A percentile compares a stretch with the other conserved stretches of the same genome.
phyloP scores from a whole-genome alignment of 2,888 invertebrate genomes.

The Drosophila subsilvestris region DNA sequence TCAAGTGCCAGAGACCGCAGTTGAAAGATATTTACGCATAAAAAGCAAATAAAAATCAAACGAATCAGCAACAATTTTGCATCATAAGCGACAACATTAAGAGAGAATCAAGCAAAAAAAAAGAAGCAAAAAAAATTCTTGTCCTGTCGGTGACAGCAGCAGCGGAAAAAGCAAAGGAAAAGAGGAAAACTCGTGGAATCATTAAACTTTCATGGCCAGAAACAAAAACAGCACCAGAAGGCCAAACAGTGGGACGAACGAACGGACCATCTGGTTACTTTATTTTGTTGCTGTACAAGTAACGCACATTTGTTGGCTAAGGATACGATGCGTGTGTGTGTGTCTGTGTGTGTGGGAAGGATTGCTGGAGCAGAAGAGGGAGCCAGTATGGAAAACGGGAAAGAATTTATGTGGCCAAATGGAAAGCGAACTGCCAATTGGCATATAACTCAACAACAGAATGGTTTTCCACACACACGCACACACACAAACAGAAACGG shows the following conservation, averaged over 20 bases:
- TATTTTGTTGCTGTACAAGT: slow-evolving; percentile 8
- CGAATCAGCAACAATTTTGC: slow-evolving; percentile 67
- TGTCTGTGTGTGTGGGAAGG: slow-evolving; percentile 9
- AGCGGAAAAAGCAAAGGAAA: too few relatives aligned
- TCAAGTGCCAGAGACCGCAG: slow-evolving; percentile 19
- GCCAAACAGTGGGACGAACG: neutral
- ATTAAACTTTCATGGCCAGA: slow-evolving; percentile 68
- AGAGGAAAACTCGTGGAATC: slow-evolving; percentile 43
- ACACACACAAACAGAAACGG: slow-evolving; percentile 33
- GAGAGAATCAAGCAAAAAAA: slow-evolving; percentile 18
- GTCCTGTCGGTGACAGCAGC: slow-evolving; percentile 24
- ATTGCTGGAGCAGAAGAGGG: slow-evolving; percentile 15
- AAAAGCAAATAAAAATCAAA: slow-evolving; percentile 50
- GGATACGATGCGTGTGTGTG: neutral
- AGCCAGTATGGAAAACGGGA: slow-evolving; percentile 45
- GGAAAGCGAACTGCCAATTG: slow-evolving; percentile 66
- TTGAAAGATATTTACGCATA: slow-evolving; percentile 42
- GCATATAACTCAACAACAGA: slow-evolving; percentile 40
- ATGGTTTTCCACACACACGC: slow-evolving; percentile 14
- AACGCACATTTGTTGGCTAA: neutral
- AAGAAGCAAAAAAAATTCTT: slow-evolving; percentile 16
- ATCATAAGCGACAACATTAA: slow-evolving; percentile 66
- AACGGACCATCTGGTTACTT: slow-evolving; percentile 55
- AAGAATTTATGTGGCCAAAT: slow-evolving; percentile 62
- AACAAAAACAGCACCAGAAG: slow-evolving; percentile 29